These are phyloP conservation scores for Stenoptilia bipunctidactyla DNA, from an alignment of 2,888 invertebrate species.

Conservation along the genomic window DNA sequence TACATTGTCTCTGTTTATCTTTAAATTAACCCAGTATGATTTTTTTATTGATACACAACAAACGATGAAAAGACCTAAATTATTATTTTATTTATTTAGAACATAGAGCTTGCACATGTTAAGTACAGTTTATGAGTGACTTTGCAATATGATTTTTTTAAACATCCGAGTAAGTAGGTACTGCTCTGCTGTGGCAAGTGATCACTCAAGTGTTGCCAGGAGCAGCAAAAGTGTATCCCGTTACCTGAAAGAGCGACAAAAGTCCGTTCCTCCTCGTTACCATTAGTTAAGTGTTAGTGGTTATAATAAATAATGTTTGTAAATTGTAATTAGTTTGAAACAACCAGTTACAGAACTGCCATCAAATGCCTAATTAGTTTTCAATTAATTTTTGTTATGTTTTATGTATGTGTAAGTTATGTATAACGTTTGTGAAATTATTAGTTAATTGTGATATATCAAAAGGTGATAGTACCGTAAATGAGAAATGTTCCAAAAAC, in stretches of 20 bases:
- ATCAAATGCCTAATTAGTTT: slow-evolving; percentile 65
- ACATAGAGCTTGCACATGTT: too few relatives aligned
- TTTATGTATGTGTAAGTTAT: slow-evolving; percentile 40
- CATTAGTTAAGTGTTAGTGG: slow-evolving; percentile 64
- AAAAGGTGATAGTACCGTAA: slow-evolving; percentile 44
- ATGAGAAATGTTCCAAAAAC: slow-evolving; percentile 9
- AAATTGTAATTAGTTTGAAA: slow-evolving; percentile 59
- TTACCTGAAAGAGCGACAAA: slow-evolving; percentile 64
- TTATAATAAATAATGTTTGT: slow-evolving; percentile 43
- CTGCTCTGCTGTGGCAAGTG: too few relatives aligned
- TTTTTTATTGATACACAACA: too few relatives aligned
- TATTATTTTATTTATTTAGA: too few relatives aligned
- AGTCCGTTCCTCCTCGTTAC: slow-evolving; percentile 68
- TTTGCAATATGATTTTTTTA: too few relatives aligned
- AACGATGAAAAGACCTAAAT: too few relatives aligned
- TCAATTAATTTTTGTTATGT: slow-evolving; percentile 44
- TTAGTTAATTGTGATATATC: slow-evolving; percentile 64
- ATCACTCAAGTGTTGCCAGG: too few relatives aligned
- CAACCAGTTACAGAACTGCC: slow-evolving; percentile 69
- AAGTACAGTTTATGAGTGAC: too few relatives aligned
- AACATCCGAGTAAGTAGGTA: neutral
- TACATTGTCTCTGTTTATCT: too few relatives aligned
- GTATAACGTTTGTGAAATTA: slow-evolving; percentile 53
- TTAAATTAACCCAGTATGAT: too few relatives aligned
- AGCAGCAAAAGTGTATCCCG: slow-evolving; percentile 25